A percentile compares a stretch with the other conserved stretches of the same genome.
Conservation (phyloP, 2,113 vertebrate species). For the Fukomys damarensis region DNA sequence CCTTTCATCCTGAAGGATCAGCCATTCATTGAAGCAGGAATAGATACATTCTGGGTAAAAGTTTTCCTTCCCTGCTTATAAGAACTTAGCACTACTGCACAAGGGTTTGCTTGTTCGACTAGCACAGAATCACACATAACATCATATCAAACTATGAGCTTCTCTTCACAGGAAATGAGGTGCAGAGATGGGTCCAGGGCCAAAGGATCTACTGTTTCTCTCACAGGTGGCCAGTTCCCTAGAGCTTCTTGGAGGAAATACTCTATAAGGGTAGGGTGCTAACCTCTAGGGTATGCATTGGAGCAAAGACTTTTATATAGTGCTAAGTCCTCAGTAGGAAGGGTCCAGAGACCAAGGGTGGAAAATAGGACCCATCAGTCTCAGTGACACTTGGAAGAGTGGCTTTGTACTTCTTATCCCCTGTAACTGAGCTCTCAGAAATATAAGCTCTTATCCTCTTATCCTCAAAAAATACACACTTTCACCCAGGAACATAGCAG, state of each 20-base stretch:
- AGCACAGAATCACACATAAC: neutral
- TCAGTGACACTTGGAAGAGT: neutral
- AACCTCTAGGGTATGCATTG: neutral
- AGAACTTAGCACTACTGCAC: neutral
- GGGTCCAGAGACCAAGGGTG: neutral
- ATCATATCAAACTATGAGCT: neutral
- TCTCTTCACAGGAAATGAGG: neutral
- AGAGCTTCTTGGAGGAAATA: neutral
- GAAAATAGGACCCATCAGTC: neutral
- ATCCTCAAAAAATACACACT: neutral
- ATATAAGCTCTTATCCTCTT: neutral
- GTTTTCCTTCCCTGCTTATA: neutral
- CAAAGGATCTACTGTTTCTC: neutral
- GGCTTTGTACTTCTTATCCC: neutral
- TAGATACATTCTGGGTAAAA: neutral
- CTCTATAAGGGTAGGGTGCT: neutral
- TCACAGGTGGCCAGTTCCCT: neutral
- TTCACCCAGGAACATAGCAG: neutral
- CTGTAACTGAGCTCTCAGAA: neutral
- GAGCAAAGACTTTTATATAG: neutral
- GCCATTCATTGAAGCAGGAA: neutral
- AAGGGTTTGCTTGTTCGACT: neutral
- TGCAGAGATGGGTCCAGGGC: neutral
- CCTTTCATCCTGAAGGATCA: neutral
- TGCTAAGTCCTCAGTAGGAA: neutral